These are phyloP conservation scores for Drosophila ezoana DNA, from an alignment of 2,888 invertebrate genomes.

Conservation along the genomic window DNA sequence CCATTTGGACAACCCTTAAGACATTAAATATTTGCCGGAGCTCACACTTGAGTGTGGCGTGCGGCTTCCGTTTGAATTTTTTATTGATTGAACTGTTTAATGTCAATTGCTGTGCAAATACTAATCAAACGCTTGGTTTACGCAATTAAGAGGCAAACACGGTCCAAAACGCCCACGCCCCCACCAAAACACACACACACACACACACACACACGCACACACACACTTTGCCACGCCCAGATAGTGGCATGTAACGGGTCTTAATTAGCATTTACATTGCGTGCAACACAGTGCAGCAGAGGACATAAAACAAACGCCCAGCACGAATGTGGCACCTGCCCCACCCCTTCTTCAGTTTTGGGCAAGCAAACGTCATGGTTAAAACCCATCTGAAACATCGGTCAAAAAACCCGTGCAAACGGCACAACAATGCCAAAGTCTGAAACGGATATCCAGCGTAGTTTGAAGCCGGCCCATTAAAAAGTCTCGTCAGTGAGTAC, in stretches of 20 bases:
- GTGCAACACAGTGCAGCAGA: constrained; percentile 62
- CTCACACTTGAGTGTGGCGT: constrained; percentile 54
- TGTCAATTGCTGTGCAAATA: constrained; percentile 77
- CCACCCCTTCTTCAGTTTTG: neutral
- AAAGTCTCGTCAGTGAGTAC: constrained; percentile 46
- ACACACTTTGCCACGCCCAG: constrained; percentile 38
- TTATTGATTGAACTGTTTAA: constrained; percentile 73
- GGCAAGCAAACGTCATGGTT: constrained; percentile 35
- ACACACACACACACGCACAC: constrained; percentile 5
- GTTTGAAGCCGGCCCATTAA: constrained; percentile 36
- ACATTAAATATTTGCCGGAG: constrained; percentile 70
- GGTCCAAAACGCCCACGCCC: constrained; percentile 2
- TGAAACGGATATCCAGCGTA: constrained; percentile 29
- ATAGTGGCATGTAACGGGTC: constrained; percentile 36
- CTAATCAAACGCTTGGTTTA: constrained; percentile 75
- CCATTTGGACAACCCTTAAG: neutral
- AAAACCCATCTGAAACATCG: constrained; percentile 35
- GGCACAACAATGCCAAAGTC: constrained; percentile 35
- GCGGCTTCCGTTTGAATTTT: constrained; percentile 65
- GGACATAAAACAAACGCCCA: constrained; percentile 67
- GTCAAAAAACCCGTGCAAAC: constrained; percentile 45
- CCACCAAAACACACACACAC: constrained; percentile 1
- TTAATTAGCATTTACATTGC: constrained; percentile 76
- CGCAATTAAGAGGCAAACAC: constrained; percentile 70
- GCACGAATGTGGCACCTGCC: constrained; percentile 19